Percentiles rank a stretch among this genome's conserved stretches.
Conservation (phyloP, 2,113 vertebrate genomes). For the Numenius arquata region DNA sequence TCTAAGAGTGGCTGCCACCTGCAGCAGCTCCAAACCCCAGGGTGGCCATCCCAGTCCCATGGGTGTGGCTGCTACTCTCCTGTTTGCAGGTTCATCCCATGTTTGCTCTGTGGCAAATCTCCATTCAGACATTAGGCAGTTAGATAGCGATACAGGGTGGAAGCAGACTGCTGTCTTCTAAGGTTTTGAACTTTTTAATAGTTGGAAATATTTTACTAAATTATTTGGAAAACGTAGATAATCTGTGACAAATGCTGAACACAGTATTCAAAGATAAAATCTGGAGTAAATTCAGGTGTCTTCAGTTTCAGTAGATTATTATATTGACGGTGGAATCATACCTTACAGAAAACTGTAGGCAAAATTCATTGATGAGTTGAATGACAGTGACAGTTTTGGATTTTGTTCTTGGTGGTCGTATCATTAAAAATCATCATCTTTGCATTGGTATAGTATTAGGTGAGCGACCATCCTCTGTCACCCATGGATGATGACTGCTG, state of each 20-base stretch:
- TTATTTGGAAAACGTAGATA: not conserved
- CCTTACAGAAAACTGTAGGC: not conserved
- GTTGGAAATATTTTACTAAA: not conserved
- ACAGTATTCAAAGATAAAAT: not conserved
- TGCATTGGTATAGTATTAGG: not conserved
- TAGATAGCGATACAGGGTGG: not conserved
- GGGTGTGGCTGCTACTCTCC: not conserved
- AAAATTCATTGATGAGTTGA: not conserved
- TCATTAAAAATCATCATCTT: not conserved
- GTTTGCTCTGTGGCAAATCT: not conserved
- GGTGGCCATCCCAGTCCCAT: not conserved
- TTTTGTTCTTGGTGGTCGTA: not conserved
- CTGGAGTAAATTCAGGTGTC: not conserved
- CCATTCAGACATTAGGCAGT: not conserved
- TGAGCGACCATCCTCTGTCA: not conserved
- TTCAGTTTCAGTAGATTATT: not conserved
- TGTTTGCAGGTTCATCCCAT: not conserved
- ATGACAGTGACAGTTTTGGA: not conserved
- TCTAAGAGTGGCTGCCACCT: not conserved
- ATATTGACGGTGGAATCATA: not conserved
- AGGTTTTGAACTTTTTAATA: not conserved
- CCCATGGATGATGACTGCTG: not conserved
- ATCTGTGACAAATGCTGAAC: not conserved
- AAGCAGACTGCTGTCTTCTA: fast-evolving
- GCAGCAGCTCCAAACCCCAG: not conserved